Evolutionary conservation across 1,140 invertebrate species (phyloP).

Genomic region (Halesus radiatus): DNA sequence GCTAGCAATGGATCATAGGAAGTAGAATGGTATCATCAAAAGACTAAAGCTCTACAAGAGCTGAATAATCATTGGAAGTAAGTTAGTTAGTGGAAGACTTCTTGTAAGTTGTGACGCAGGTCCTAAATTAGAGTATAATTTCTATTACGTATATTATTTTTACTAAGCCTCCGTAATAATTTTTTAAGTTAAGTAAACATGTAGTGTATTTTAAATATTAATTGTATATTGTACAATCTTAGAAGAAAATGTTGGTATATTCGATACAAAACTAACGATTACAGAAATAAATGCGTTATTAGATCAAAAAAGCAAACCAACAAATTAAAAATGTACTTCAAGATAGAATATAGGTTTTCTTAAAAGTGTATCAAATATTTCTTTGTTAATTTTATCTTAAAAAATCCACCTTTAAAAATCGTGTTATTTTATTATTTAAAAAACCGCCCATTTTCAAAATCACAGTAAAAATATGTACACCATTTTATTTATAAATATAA

Average conservation of each 20-base stretch:
- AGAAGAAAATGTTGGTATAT: neutral
- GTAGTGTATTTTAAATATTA: too few relatives aligned
- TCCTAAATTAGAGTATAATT: too few relatives aligned
- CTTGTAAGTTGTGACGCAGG: too few relatives aligned
- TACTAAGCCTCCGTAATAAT: too few relatives aligned
- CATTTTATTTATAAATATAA: constrained; percentile 48
- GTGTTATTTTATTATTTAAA: constrained; percentile 2
- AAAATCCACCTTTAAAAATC: constrained; percentile 10
- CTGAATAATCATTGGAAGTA: too few relatives aligned
- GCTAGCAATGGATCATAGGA: too few relatives aligned
- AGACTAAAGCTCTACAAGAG: too few relatives aligned
- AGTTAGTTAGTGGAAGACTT: too few relatives aligned
- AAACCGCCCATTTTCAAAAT: constrained; percentile 12
- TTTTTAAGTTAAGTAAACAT: too few relatives aligned
- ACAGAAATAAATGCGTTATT: neutral
- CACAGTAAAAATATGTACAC: constrained; percentile 49
- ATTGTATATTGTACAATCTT: too few relatives aligned
- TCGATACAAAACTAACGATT: neutral
- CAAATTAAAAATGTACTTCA: neutral
- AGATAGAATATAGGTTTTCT: constrained; percentile 1
- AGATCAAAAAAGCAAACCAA: constrained; percentile 2
- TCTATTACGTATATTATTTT: too few relatives aligned
- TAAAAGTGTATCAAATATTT: constrained; percentile 22
- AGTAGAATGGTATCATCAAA: too few relatives aligned
- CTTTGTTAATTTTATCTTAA: constrained; percentile 15